phyloP scores from a whole-genome alignment of 2,113 vertebrate species.

The Otocyon megalotis region DNA sequence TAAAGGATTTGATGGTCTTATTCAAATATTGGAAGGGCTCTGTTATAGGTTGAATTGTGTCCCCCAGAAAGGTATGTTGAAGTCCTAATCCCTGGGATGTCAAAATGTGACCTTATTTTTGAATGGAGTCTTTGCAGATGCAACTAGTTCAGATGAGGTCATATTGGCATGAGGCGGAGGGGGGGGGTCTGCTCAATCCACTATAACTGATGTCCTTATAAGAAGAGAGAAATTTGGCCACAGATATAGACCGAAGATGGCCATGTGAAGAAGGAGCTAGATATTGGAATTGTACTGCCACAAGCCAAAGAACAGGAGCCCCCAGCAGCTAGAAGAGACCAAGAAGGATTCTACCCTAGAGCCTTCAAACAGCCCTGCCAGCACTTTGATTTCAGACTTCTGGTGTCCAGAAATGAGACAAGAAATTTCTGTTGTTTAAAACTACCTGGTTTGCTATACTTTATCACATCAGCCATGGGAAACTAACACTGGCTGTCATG shows the following conservation, averaged over 20 bases:
- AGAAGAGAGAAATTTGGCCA: slow-evolving; percentile 31
- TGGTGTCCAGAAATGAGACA: slow-evolving; percentile 12
- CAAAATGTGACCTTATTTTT: slow-evolving; percentile 15
- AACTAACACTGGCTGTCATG: slow-evolving; percentile 22
- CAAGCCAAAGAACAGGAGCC: not conserved
- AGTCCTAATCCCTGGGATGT: not conserved
- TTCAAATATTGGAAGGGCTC: slow-evolving; percentile 26
- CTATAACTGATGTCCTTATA: not conserved
- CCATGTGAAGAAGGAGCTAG: not conserved
- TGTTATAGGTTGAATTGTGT: not conserved
- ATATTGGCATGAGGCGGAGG: not conserved
- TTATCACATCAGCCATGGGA: not conserved
- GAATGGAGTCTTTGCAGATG: slow-evolving; percentile 2
- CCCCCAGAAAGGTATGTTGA: not conserved
- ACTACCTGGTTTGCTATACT: not conserved
- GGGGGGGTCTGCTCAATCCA: not conserved
- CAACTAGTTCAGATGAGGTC: not conserved
- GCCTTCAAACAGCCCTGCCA: not conserved
- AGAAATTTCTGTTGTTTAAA: slow-evolving; percentile 53
- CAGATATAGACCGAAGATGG: not conserved
- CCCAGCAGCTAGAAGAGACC: not conserved
- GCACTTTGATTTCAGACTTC: slow-evolving; percentile 44
- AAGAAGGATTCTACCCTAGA: not conserved
- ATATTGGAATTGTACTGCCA: not conserved
- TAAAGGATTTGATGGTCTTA: not conserved